Percentiles rank a stretch among this genome's conserved stretches.
phyloP scores from a whole-genome alignment of 2,113 vertebrate species.

The Elachura formosa region DNA sequence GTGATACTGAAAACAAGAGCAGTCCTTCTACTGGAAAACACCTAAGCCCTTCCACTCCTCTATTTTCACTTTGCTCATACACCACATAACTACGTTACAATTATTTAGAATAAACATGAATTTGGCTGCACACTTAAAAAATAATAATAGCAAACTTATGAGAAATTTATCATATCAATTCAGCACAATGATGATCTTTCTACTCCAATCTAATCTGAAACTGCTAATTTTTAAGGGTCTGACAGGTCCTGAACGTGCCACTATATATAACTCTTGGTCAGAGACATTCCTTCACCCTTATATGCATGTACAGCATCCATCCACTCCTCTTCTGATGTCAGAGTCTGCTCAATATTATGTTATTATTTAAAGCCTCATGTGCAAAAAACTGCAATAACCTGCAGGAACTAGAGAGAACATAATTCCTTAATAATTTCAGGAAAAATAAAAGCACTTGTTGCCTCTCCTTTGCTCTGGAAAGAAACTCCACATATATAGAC shows the following conservation, averaged over 20 bases:
- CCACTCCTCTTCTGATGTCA: background rate
- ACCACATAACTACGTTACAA: background rate
- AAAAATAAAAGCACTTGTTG: background rate
- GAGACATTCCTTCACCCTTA: background rate
- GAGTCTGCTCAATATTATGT: background rate
- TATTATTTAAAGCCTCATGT: background rate
- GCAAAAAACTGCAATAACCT: background rate
- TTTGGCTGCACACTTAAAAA: background rate
- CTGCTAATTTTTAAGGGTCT: background rate
- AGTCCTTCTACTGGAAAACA: background rate
- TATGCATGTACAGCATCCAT: background rate
- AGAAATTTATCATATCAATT: background rate
- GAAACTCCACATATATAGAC: background rate
- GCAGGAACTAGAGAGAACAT: background rate
- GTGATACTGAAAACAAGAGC: background rate
- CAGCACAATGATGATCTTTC: background rate
- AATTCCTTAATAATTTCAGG: background rate
- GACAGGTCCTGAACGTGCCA: background rate
- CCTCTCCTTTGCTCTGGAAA: background rate
- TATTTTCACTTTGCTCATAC: background rate
- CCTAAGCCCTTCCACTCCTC: background rate
- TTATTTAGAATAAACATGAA: background rate
- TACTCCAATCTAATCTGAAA: background rate
- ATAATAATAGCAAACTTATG: background rate
- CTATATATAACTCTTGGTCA: background rate